Evolutionary conservation across 92 coral and sea anemone species (phyloP).

Genomic region (Virgularia gustaviana): DNA sequence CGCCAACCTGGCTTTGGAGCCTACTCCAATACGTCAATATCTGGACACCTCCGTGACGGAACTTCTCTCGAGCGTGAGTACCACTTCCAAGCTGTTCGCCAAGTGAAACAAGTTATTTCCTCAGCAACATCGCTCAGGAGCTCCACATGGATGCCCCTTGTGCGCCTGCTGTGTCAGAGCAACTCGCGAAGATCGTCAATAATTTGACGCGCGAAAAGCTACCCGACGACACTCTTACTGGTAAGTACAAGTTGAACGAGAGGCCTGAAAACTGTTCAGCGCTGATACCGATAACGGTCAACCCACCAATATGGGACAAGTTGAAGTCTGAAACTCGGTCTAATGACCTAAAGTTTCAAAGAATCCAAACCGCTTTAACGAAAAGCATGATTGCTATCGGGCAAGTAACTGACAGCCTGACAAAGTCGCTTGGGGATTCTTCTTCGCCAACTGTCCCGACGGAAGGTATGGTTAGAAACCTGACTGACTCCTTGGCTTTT

Average conservation of each 20-base stretch:
- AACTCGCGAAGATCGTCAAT: conserved; percentile 21
- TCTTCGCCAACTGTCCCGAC: too few relatives aligned
- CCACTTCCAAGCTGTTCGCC: too few relatives aligned
- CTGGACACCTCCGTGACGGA: too few relatives aligned
- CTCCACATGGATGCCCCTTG: conserved; percentile 12
- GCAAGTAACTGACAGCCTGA: conserved; percentile 4
- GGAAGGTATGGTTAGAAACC: too few relatives aligned
- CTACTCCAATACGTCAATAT: too few relatives aligned
- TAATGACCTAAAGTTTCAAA: conserved; percentile 19
- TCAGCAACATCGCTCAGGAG: background rate
- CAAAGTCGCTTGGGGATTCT: background rate
- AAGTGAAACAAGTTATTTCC: background rate
- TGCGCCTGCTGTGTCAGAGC: background rate
- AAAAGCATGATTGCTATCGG: conserved; percentile 2
- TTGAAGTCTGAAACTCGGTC: conserved; percentile 13
- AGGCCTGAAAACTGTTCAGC: conserved; percentile 9
- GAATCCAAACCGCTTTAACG: background rate
- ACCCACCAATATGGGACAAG: conserved; percentile 8
- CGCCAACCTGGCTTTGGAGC: too few relatives aligned
- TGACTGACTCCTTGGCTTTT: too few relatives aligned
- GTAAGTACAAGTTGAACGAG: background rate
- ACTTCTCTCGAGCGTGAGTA: too few relatives aligned
- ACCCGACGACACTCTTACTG: background rate
- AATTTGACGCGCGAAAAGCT: conserved; percentile 14
- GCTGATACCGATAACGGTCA: background rate